These are phyloP conservation scores for Tromatobia lineatoria DNA, from an alignment of 2,888 invertebrate species.

Conservation along the genomic window DNA sequence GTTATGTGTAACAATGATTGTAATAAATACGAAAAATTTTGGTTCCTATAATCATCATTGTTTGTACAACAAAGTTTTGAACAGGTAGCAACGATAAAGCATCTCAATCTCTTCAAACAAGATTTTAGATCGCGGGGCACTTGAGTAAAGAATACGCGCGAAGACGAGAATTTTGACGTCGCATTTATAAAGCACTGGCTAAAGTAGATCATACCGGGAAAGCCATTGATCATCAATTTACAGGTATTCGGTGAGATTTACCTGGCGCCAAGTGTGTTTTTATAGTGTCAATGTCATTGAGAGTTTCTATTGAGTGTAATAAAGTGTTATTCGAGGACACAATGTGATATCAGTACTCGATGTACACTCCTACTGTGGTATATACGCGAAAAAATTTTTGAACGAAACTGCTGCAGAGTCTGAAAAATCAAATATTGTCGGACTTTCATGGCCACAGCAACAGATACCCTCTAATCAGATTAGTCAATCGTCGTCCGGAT, in stretches of 20 bases:
- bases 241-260: background rate
- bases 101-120: slow-evolving; percentile 27
- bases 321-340: background rate
- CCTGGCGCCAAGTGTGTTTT: background rate
- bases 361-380: background rate
- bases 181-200: background rate
- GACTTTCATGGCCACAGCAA: slow-evolving; percentile 19
- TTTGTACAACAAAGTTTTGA: background rate
- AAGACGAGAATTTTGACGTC: background rate
- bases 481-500: slow-evolving; percentile 39
- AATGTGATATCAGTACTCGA: background rate
- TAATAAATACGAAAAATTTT: background rate
- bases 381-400: background rate
- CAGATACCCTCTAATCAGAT: slow-evolving; percentile 45
- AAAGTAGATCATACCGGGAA: background rate
- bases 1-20: too few relatives aligned
- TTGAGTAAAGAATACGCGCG: slow-evolving; percentile 37
- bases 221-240: background rate
- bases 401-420: background rate
- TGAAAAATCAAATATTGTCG: slow-evolving; percentile 42
- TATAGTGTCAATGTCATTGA: background rate
- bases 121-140: slow-evolving; percentile 17
- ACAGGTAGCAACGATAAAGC: background rate
- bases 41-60: background rate
- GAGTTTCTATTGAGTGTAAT: background rate